Conservation (phyloP, 2,113 vertebrate species). For the Fregata magnificens region DNA sequence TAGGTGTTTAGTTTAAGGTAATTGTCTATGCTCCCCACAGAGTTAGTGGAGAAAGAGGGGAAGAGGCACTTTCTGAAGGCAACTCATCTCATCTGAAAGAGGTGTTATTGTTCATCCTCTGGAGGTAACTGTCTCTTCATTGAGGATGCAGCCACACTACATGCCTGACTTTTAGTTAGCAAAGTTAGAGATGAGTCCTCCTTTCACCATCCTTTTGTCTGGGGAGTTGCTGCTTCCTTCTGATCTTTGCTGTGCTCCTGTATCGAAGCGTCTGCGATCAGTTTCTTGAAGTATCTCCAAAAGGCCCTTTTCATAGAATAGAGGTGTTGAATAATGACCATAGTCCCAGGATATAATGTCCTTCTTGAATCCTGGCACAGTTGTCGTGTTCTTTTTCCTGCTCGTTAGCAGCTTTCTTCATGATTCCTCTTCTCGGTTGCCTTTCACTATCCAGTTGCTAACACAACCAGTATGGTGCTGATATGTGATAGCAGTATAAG, state of each 20-base stretch:
- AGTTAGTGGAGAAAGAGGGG: background rate
- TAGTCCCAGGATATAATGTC: background rate
- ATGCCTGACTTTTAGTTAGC: background rate
- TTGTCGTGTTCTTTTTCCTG: background rate
- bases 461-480: background rate
- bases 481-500: rapidly evolving
- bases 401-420: background rate
- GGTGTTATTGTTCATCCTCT: background rate
- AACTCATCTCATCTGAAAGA: background rate
- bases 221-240: background rate
- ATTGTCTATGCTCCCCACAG: background rate
- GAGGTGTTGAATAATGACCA: background rate
- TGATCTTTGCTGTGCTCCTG: background rate
- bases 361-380: background rate
- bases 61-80: background rate
- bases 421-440: background rate
- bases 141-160: background rate
- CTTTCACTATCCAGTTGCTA: background rate
- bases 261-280: background rate
- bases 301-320: background rate
- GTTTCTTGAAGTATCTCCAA: background rate
- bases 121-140: background rate
- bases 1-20: background rate
- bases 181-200: background rate
- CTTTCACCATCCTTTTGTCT: background rate